These are phyloP conservation scores for Halocaridina rubra DNA, from an alignment of 2,888 invertebrate species.

Conservation along the genomic window DNA sequence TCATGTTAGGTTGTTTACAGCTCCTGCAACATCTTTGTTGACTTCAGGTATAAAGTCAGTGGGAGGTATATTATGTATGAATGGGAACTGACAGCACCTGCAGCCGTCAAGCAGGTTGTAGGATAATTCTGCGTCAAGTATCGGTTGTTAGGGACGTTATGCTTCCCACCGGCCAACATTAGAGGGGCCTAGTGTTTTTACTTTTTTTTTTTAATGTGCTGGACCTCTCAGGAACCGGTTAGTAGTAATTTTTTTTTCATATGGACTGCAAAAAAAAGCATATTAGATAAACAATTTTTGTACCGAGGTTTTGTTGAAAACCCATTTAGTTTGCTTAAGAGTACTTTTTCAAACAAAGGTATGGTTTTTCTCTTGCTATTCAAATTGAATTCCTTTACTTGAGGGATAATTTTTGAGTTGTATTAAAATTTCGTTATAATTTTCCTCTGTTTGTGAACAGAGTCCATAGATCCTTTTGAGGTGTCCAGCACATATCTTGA, in stretches of 20 bases:
- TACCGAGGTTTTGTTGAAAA: too few species aligned
- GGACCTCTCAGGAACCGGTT: slow-evolving; percentile 38
- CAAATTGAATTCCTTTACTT: too few species aligned
- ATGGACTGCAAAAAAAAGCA: too few species aligned
- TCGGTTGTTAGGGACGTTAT: slow-evolving; percentile 33
- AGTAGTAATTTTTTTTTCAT: not conserved
- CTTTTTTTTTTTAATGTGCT: slow-evolving; percentile 18
- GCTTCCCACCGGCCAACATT: slow-evolving; percentile 16
- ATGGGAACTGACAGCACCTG: not conserved
- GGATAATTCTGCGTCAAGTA: not conserved
- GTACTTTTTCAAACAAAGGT: too few species aligned
- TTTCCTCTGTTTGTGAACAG: too few species aligned
- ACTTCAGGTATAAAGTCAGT: not conserved
- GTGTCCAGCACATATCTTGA: slow-evolving; percentile 37
- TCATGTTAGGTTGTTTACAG: slow-evolving; percentile 8
- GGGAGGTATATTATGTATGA: not conserved
- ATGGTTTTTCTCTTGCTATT: too few species aligned
- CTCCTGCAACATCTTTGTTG: not conserved
- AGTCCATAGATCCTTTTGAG: too few species aligned
- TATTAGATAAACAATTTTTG: too few species aligned
- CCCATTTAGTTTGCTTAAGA: too few species aligned
- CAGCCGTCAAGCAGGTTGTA: not conserved
- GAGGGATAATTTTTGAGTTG: too few species aligned
- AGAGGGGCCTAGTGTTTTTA: slow-evolving; percentile 28
- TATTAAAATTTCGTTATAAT: too few species aligned